Base-by-base conservation (phyloP, 2,888 invertebrate genomes). In the Nipponacmea schrenckii region DNA sequence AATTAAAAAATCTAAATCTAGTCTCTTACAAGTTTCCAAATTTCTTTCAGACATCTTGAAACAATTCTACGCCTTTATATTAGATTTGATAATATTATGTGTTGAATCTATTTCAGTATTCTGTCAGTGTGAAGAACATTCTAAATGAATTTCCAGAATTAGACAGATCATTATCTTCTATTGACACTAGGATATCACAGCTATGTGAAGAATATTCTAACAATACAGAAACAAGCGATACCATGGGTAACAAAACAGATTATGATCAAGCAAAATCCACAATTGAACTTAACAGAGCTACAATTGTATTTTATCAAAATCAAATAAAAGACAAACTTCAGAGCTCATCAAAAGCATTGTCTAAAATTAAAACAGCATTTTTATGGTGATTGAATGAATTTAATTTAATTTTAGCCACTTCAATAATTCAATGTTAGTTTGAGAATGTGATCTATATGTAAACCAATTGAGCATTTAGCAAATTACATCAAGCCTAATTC, bases 361-460 rank as follows among this genome's bases (percentile, higher is more conserved):
- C 76, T 64, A 82, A 82, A 73, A 81, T 81, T 10, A 77, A 79
- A 67, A 80, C 81, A 69, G 79, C 81, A 62, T 79, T 81, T 66
- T 74, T 78, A 24, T 83, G 83, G 83, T 80, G 69, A 74, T 39
- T 39, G 39, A 1, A 10, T 39, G 39, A 1, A 5, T 31, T 31
- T 31, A 31, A 31, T 39, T 39, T 39, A 8, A 39, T 8, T 2
- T 39, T 10, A 39, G 4, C 39, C 39, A 39, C 7, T 39, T 5
- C 1, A 39, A 39, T 8, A 39, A 39, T 39, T 10, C 4, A 8
- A 5, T 8, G 1, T 39, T 39, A 7, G 10, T 39, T 39, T 7
- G 39, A 31, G 31, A 7, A 4, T 31, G 4, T 31, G 7, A 5
- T 39, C 39, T 8, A 8, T 39, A 1, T 39, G 10, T 5, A 39